Evolutionary conservation across 2,113 vertebrate species (phyloP), one percentile per base, ranked within the genome.

Genomic region (Delphinus delphis): DNA sequence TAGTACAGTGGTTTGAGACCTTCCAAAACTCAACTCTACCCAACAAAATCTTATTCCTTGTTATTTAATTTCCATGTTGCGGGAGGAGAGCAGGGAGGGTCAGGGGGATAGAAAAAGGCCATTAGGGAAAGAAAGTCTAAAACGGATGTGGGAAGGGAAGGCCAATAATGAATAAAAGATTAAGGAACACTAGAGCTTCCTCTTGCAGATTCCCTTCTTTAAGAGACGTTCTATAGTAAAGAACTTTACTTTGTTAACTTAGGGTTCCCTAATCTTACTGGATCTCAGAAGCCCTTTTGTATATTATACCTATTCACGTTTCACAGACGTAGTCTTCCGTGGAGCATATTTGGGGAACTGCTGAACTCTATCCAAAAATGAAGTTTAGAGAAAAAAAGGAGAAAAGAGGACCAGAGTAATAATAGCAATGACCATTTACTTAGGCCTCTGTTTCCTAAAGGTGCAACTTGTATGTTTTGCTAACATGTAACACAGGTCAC

Each of bases 341-440:
- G 62, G 55, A 84, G 63, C 17, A 20, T 67, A 33, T 94, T 88
- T 88, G 15, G 77, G 63, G 63, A 94, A 81, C 76, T 18, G 18
- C 60, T 77, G 25, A 11, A n/a, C 28, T 90, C 15, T 76, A 73
- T 74, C 15, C 79, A 25, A 53, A 95, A 90, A 87, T 25, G 8
- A n/a, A 76, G 28, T 84, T 90, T 62, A 92, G 77, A 92, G 63
- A 68, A 94, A 88, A 73, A 53, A 80, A 91, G 50, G 73, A 68
- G 18, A 23, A 73, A 84, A 47, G 79, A 89, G 23, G 73, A 15
- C 88, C 33, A 12, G 11, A 80, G 50, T 70, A 81, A 60, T 84
- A 71, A 77, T 1, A 60, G 58, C 36, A 79, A 70, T 26, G 63
- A 58, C n/a, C 15, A 38, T 28, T 85, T 73, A 55, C 28, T 68